Conservation (phyloP, 2,797 vertebrate species). For the Emydoidea blandingii region DNA sequence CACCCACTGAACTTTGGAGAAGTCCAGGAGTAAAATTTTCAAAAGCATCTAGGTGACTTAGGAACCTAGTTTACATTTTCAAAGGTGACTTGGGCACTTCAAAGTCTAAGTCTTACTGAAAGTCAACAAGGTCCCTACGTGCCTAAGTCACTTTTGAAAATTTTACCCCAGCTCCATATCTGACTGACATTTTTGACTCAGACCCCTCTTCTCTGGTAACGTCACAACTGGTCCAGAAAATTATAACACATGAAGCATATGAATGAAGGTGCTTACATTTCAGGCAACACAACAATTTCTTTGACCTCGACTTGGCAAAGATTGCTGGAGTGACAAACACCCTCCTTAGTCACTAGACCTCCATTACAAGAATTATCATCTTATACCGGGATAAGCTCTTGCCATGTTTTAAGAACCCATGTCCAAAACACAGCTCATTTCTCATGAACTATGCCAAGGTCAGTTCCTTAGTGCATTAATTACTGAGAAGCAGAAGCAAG, state of each 20-base stretch:
- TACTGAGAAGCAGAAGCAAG: background rate
- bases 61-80: background rate
- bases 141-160: background rate
- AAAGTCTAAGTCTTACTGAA: background rate
- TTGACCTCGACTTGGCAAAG: constrained; percentile 28
- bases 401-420: background rate
- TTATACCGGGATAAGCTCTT: background rate
- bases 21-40: background rate
- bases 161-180: background rate
- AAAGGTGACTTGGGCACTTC: background rate
- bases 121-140: background rate
- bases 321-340: constrained; percentile 32
- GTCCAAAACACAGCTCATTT: background rate
- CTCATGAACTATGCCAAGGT: background rate
- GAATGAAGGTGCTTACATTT: constrained; percentile 20
- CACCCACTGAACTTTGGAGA: background rate
- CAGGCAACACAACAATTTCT: background rate
- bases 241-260: constrained; percentile 31
- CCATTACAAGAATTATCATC: constrained; percentile 10
- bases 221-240: background rate
- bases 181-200: constrained; percentile 15
- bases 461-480: background rate
- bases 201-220: background rate
- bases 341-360: background rate
- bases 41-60: background rate